Conservation (phyloP, 2,797 vertebrate genomes). For the Pseudomugil tenellus region DNA sequence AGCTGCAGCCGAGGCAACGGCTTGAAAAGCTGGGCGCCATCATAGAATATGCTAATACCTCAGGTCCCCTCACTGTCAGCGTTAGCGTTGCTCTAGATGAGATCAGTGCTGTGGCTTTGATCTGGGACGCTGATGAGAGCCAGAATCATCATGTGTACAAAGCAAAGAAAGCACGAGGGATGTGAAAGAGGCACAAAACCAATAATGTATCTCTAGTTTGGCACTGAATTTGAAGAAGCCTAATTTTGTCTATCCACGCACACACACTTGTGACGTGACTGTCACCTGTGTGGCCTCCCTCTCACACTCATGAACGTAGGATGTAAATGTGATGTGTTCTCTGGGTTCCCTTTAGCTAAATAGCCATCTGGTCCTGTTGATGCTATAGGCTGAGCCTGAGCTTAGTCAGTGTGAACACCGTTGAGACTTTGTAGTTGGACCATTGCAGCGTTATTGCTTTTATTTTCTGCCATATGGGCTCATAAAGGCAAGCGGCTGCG, state of each 20-base stretch:
- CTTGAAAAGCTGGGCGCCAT: slow-evolving; percentile 78
- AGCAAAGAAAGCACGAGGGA: slow-evolving; percentile 59
- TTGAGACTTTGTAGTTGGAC: slow-evolving; percentile 61
- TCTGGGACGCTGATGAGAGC: slow-evolving; percentile 72
- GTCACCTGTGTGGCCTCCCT: slow-evolving; percentile 35
- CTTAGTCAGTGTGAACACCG: slow-evolving; percentile 43
- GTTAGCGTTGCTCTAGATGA: slow-evolving; percentile 75
- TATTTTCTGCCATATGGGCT: slow-evolving; percentile 73
- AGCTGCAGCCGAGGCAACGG: slow-evolving; percentile 78
- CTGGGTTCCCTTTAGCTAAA: slow-evolving; percentile 59
- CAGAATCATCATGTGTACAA: slow-evolving; percentile 64
- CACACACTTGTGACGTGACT: background rate
- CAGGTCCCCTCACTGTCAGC: slow-evolving; percentile 75
- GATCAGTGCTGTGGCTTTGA: slow-evolving; percentile 77
- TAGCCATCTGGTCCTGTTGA: slow-evolving; percentile 68
- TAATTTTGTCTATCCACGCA: slow-evolving; percentile 9
- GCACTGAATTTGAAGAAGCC: slow-evolving; percentile 20
- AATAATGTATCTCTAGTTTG: slow-evolving; percentile 20
- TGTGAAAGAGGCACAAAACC: slow-evolving; percentile 44
- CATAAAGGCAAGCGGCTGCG: slow-evolving; percentile 63
- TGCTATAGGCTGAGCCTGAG: slow-evolving; percentile 61
- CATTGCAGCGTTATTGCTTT: slow-evolving; percentile 55
- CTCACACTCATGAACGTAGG: slow-evolving; percentile 13
- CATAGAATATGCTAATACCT: slow-evolving; percentile 82
- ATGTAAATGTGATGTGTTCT: slow-evolving; percentile 49